Percentiles rank a stretch among this genome's conserved stretches.
Conservation (phyloP, 2,888 invertebrate genomes). For the Yponomeuta evonymella region DNA sequence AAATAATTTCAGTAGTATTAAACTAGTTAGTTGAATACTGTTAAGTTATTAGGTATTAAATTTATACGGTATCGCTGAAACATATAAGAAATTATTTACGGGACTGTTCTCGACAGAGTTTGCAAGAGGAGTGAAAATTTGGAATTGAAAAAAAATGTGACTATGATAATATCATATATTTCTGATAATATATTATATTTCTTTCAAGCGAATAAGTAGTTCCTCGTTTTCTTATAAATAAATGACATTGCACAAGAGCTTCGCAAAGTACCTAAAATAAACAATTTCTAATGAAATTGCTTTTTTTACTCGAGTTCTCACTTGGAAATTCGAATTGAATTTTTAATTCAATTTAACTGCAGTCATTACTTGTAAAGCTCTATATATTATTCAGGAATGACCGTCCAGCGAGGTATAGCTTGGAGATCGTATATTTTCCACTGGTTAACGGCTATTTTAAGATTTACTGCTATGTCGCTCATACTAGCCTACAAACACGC, state of each 20-base stretch:
- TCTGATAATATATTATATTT: too few species aligned
- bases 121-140: too few species aligned
- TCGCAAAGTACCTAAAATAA: background rate
- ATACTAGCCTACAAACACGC: constrained; percentile 24
- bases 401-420: background rate
- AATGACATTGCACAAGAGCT: background rate
- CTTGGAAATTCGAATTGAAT: background rate
- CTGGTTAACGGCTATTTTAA: constrained; percentile 33
- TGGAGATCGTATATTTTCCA: constrained; percentile 1
- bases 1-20: too few species aligned
- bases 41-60: too few species aligned
- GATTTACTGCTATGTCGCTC: constrained; percentile 40
- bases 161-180: too few species aligned
- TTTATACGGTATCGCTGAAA: too few species aligned
- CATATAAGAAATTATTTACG: too few species aligned
- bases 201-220: too few species aligned
- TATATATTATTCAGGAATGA: background rate
- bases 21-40: too few species aligned
- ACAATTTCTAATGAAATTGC: background rate
- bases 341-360: constrained; percentile 1
- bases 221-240: background rate
- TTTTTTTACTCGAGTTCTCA: background rate
- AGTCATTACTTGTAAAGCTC: background rate
- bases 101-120: too few species aligned
- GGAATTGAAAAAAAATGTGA: too few species aligned